These are phyloP conservation scores for Tylochromis polylepis DNA, from an alignment of 2,113 vertebrate genomes.

Conservation along the genomic window DNA sequence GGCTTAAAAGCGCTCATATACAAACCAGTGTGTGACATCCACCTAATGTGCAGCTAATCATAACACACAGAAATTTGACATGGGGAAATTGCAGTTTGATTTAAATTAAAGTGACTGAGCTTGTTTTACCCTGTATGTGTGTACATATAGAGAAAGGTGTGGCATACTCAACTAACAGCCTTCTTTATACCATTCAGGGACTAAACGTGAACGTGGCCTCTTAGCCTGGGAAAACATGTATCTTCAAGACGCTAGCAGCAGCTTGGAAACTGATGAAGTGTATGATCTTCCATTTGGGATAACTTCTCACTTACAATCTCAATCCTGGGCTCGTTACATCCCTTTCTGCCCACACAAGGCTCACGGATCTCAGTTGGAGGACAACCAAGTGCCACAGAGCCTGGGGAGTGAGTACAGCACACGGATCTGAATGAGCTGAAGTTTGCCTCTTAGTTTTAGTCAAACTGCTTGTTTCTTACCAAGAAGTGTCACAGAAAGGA, in stretches of 20 bases:
- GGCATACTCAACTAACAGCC: background rate
- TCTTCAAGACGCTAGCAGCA: background rate
- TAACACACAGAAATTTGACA: background rate
- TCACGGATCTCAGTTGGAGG: background rate
- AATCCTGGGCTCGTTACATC: conserved; percentile 66
- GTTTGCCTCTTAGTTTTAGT: background rate
- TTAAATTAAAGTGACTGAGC: background rate
- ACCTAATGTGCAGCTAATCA: background rate
- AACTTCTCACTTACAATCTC: conserved; percentile 60
- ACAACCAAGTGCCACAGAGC: background rate
- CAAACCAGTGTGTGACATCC: background rate
- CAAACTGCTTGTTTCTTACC: background rate
- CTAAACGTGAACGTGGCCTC: conserved; percentile 77
- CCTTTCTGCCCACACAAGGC: conserved; percentile 73
- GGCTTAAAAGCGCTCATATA: background rate
- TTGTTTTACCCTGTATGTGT: background rate
- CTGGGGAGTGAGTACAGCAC: fast-evolving
- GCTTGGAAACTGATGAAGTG: conserved; percentile 39
- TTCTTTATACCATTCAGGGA: conserved; percentile 61
- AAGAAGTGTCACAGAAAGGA: background rate
- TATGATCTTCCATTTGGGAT: conserved; percentile 82
- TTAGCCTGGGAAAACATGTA: conserved; percentile 55
- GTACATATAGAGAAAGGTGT: fast-evolving
- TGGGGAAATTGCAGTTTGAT: background rate
- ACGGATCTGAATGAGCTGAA: background rate